Evolutionary conservation across 2,797 vertebrate genomes (phyloP).

Genomic region (Oreortyx pictus): DNA sequence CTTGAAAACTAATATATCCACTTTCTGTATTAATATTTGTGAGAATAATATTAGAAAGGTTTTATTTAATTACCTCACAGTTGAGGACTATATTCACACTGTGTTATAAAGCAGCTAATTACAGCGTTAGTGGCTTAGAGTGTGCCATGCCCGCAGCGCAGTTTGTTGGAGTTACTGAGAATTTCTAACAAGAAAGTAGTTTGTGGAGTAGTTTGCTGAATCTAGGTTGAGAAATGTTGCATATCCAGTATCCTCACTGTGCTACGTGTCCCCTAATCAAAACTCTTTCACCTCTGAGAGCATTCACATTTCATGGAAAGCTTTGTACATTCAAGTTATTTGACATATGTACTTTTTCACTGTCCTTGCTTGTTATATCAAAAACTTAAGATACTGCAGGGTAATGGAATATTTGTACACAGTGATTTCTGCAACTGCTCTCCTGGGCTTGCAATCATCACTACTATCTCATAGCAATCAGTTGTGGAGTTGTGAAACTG

Average conservation of each 20-base stretch:
- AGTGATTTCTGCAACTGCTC: background rate
- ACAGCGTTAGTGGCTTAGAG: conserved; percentile 23
- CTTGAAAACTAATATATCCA: conserved; percentile 38
- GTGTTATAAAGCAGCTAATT: conserved; percentile 56
- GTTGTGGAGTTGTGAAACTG: background rate
- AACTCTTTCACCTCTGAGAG: background rate
- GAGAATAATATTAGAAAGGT: conserved; percentile 45
- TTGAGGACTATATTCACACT: conserved; percentile 41
- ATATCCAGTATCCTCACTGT: background rate
- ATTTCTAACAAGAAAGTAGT: conserved; percentile 12
- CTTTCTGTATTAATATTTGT: conserved; percentile 40
- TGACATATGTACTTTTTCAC: background rate
- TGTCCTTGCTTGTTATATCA: background rate
- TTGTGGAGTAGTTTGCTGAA: conserved; percentile 5
- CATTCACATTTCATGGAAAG: conserved; percentile 30
- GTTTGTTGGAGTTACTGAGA: conserved; percentile 16
- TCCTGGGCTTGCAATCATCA: background rate
- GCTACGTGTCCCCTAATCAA: background rate
- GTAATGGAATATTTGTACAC: conserved; percentile 2
- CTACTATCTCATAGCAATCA: background rate
- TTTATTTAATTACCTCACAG: conserved; percentile 69
- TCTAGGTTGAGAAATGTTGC: background rate
- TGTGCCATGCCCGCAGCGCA: conserved; percentile 27
- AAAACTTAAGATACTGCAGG: conserved; percentile 4
- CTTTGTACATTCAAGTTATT: background rate